Conservation (phyloP, 2,888 invertebrate genomes). For the Oxyscelio sp. region DNA sequence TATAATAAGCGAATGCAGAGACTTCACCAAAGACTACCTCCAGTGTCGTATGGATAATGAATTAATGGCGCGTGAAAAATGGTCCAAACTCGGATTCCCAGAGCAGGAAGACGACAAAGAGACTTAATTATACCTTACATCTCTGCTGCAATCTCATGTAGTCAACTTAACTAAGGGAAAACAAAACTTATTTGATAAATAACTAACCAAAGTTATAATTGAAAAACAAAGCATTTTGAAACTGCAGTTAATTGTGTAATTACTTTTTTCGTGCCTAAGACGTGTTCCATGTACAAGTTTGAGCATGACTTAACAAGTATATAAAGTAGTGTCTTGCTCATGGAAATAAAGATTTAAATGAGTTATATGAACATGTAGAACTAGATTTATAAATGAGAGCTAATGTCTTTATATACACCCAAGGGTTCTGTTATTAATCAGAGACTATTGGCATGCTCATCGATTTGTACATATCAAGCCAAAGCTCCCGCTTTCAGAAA, state of each 20-base stretch:
- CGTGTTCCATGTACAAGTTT: conserved; percentile 20
- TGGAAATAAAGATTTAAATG: conserved; percentile 7
- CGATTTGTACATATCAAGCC: conserved; percentile 66
- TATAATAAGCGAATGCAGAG: conserved; percentile 94
- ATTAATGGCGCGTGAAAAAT: conserved; percentile 97
- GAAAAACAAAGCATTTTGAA: neutral
- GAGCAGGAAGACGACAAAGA: too few species aligned
- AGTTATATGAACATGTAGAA: neutral
- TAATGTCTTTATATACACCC: conserved; percentile 21
- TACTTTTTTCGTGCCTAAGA: conserved; percentile 38
- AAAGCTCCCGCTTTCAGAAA: conserved; percentile 26
- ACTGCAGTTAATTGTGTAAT: neutral
- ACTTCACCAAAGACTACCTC: conserved; percentile 95
- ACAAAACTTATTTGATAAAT: too few species aligned
- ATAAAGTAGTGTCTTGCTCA: too few species aligned
- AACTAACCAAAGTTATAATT: too few species aligned
- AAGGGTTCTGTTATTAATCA: neutral
- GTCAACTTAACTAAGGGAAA: too few species aligned
- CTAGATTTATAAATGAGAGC: neutral
- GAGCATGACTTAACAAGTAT: conserved; percentile 12
- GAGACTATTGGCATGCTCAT: conserved; percentile 31
- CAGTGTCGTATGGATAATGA: conserved; percentile 98
- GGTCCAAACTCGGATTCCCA: conserved; percentile 97
- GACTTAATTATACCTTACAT: too few species aligned
- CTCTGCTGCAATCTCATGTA: too few species aligned